phyloP scores from a whole-genome alignment of 2,888 invertebrate species.

The Cyclophora albipunctata region DNA sequence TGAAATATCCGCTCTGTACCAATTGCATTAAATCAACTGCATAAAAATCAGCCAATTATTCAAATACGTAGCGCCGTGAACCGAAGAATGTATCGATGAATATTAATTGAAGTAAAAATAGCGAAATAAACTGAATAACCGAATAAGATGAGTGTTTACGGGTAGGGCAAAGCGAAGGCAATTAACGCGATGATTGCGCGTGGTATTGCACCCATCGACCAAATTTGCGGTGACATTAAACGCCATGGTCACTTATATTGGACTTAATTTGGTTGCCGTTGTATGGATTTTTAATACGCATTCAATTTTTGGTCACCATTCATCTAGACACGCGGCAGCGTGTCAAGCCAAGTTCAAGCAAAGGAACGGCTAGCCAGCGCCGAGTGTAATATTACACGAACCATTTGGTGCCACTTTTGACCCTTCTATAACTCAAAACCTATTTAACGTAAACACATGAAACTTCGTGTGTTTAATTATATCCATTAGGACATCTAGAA shows the following conservation, averaged over 20 bases:
- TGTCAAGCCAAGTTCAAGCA: too few relatives aligned
- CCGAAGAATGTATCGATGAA: conserved; percentile 66
- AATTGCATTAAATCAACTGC: conserved; percentile 71
- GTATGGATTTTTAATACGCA: too few relatives aligned
- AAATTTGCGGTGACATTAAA: conserved; percentile 11
- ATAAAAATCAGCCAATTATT: conserved; percentile 76
- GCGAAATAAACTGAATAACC: conserved; percentile 33
- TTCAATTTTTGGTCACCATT: too few relatives aligned
- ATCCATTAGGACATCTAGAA: too few relatives aligned
- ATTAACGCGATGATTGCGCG: conserved; percentile 17
- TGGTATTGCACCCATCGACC: conserved; percentile 12
- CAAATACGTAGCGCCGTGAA: conserved; percentile 57
- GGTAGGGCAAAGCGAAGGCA: conserved; percentile 13
- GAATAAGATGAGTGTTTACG: conserved; percentile 32
- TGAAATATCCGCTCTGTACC: conserved; percentile 48
- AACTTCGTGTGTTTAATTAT: too few relatives aligned
- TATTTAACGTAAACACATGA: too few relatives aligned
- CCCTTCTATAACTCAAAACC: too few relatives aligned
- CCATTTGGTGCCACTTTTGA: too few relatives aligned
- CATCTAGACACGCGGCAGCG: too few relatives aligned
- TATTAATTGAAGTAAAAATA: conserved; percentile 60
- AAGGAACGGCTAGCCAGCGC: too few relatives aligned
- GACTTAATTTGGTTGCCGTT: too few relatives aligned
- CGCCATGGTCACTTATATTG: conserved; percentile 5
- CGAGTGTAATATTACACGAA: too few relatives aligned